A percentile compares a stretch with the other conserved stretches of the same genome.
phyloP scores from a whole-genome alignment of 92 coral and sea anemone species.

The Epizoanthus rinbou region DNA sequence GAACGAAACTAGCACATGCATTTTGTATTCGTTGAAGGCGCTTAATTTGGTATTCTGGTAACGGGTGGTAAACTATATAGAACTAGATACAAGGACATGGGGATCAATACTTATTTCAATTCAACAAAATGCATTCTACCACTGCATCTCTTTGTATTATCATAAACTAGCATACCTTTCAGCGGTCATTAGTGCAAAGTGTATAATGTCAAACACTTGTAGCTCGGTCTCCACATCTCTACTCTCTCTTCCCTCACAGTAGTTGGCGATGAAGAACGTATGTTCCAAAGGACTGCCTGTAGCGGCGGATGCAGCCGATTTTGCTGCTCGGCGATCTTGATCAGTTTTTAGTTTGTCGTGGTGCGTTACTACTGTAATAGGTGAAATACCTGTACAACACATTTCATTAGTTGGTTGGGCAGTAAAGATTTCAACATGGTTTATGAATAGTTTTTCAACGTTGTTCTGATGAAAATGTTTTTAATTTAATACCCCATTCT shows the following conservation, averaged over 20 bases:
- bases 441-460: not conserved
- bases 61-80: too few species aligned
- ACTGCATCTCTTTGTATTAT: too few species aligned
- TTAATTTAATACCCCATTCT: too few species aligned
- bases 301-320: slow-evolving; percentile 60
- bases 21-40: too few species aligned
- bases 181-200: slow-evolving; percentile 54
- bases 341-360: slow-evolving; percentile 47
- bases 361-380: slow-evolving; percentile 70
- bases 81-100: too few species aligned
- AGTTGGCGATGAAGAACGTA: slow-evolving; percentile 68
- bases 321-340: slow-evolving; percentile 44
- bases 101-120: too few species aligned
- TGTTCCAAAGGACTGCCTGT: slow-evolving; percentile 67
- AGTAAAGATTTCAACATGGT: not conserved
- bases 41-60: too few species aligned
- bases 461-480: too few species aligned
- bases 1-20: too few species aligned
- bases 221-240: slow-evolving; percentile 61
- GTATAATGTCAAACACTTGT: slow-evolving; percentile 64
- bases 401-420: not conserved
- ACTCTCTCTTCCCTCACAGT: slow-evolving; percentile 47
- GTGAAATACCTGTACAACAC: slow-evolving; percentile 49
- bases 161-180: slow-evolving; percentile 41
- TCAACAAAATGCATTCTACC: too few species aligned